phyloP scores from a whole-genome alignment of 2,888 invertebrate species.

The Prosopocoilus inquinatus region DNA sequence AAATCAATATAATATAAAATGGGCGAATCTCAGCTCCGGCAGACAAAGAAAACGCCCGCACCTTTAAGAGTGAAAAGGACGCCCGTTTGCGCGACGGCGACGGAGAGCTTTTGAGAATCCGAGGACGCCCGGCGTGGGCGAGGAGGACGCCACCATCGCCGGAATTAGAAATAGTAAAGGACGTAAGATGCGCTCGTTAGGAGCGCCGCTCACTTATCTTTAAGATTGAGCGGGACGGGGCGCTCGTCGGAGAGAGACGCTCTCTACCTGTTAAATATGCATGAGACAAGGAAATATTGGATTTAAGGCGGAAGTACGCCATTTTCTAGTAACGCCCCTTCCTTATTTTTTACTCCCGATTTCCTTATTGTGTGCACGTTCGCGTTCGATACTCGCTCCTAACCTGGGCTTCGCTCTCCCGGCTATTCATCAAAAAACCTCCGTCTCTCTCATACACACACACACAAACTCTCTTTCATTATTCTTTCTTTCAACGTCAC shows the following conservation, averaged over 20 bases:
- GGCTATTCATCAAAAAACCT: no score
- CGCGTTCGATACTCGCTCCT: neutral
- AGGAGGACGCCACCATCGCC: conserved; percentile 19
- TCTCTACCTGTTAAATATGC: conserved; percentile 47
- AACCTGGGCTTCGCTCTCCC: no score
- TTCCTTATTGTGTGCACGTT: neutral
- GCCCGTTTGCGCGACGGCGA: conserved; percentile 24
- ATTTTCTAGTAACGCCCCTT: conserved; percentile 46
- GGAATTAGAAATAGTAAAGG: conserved; percentile 24
- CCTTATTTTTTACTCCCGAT: conserved; percentile 12
- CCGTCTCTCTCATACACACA: no score
- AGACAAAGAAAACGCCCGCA: conserved; percentile 47
- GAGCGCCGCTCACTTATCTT: conserved; percentile 22
- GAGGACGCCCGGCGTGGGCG: conserved; percentile 21
- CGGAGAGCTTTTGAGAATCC: conserved; percentile 23
- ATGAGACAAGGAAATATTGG: conserved; percentile 49
- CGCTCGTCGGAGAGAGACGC: conserved; percentile 11
- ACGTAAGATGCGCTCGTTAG: conserved; percentile 23
- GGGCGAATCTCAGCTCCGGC: conserved; percentile 48
- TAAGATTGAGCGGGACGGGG: conserved; percentile 19
- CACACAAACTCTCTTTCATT: no score
- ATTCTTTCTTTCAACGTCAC: no score
- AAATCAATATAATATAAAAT: conserved; percentile 53
- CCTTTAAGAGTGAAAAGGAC: conserved; percentile 42
- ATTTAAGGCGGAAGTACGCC: conserved; percentile 48